These are phyloP conservation scores for Drosophila kambysellisi DNA, from an alignment of 2,888 invertebrate species.

Conservation along the genomic window DNA sequence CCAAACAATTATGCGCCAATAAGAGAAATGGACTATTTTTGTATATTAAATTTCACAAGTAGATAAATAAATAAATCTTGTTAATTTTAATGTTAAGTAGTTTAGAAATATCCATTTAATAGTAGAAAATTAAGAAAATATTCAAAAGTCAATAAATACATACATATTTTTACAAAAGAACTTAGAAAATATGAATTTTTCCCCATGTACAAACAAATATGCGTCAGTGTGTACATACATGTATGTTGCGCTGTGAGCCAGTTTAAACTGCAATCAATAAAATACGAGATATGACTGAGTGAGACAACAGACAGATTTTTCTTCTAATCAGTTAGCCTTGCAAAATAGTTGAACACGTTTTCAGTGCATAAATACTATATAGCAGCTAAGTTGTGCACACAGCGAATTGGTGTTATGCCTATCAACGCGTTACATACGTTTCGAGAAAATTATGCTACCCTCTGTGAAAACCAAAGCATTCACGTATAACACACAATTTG, in stretches of 20 bases:
- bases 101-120: no score
- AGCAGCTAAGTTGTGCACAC: neutral
- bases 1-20: no score
- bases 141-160: no score
- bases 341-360: constrained; percentile 29
- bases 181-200: no score
- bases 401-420: neutral
- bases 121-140: no score
- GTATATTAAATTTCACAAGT: no score
- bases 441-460: neutral
- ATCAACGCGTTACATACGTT: neutral
- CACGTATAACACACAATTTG: neutral
- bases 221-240: no score
- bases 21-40: no score
- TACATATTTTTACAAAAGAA: no score
- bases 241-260: constrained; percentile 23
- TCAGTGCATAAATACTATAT: neutral
- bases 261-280: constrained; percentile 51
- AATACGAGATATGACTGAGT: constrained; percentile 16
- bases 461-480: neutral
- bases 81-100: no score
- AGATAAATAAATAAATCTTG: no score
- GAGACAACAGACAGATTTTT: constrained; percentile 12
- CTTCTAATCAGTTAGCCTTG: constrained; percentile 40
- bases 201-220: no score